Evolutionary conservation across 2,888 invertebrate genomes (phyloP), one percentile per base, ranked within the genome.

Genomic region (Euzetes globulus): DNA sequence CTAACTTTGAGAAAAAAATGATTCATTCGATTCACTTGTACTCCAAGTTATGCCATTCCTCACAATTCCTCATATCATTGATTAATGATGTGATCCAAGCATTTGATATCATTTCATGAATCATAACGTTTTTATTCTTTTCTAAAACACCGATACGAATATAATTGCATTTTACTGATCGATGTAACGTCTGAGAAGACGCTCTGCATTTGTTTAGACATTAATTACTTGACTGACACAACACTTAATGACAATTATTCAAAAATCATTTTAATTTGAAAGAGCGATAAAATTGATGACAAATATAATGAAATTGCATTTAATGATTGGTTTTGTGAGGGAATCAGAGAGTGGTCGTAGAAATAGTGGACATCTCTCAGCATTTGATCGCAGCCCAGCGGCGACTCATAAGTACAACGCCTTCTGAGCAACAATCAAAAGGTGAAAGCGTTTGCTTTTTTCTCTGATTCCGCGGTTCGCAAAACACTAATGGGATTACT

Each of bases 361-460:
- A 27, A 60, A 27, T 25, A 60, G 15, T 27, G 25, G n/a, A 41
- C 41, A 41, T 41, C 41, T 41, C 41, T 74, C 74, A 74, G 74
- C 74, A 45, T 73, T 74, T 74, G 74, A 74, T 74, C 52, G 50
- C 50, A 25, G 71, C 74, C 22, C 74, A 71, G 71, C 27, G 74
- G 74, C 74, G 72, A 71, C 17, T 58, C 11, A 17, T 27, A n/a
- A 37, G 1, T 41, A 13, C 13, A 9, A 72, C 72, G 74, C 74
- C 74, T 74, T 74, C 74, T 74, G 74, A 74, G 74, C 74, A 65
- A 74, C 74, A 74, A 74, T 74, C 74, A 74, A 74, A 74, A 74
- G 71, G 45, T 55, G 74, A 74, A n/a, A 74, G 71, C 22, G 47
- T 19, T 22, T 27, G n/a, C 22, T 19, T n/a, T 27, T 11, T 1